Evolutionary conservation across 2,888 invertebrate genomes (phyloP).

Genomic region (Oscheius sp.): DNA sequence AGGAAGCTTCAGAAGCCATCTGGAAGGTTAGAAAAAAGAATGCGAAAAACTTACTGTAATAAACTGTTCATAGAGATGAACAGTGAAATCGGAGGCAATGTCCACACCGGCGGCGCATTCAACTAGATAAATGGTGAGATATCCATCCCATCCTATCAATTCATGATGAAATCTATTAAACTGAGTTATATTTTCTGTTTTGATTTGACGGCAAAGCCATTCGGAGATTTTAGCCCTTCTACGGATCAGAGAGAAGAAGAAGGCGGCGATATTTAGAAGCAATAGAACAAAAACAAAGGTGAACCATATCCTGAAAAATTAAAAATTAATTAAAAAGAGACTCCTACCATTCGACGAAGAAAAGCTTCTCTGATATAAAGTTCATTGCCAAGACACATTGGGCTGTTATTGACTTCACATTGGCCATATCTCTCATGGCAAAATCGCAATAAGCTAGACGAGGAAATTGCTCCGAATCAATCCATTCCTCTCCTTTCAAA

Average conservation of each 20-base stretch:
- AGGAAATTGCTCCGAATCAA: conserved; percentile 7
- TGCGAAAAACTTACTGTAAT: no score
- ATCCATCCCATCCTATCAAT: conserved; percentile 8
- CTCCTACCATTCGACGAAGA: conserved; percentile 29
- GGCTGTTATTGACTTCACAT: not conserved
- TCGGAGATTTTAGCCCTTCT: not conserved
- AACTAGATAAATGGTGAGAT: conserved; percentile 4
- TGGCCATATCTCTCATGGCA: conserved; percentile 3
- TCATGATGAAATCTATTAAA: no score
- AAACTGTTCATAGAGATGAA: no score
- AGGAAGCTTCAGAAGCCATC: no score
- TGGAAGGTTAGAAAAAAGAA: no score
- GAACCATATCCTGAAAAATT: no score
- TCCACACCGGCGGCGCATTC: not conserved
- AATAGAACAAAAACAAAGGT: no score
- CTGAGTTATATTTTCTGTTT: no score
- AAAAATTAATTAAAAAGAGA: no score
- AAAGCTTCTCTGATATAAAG: conserved; percentile 21
- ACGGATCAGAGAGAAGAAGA: not conserved
- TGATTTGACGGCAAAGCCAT: no score
- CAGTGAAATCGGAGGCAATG: not conserved
- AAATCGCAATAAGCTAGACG: conserved; percentile 20
- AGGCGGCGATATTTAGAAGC: no score
- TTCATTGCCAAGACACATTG: conserved; percentile 27
- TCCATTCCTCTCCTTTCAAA: not conserved